Percentiles rank a stretch among this genome's conserved stretches.
phyloP scores from a whole-genome alignment of 1,140 invertebrate species.

The Nephila pilipes region DNA sequence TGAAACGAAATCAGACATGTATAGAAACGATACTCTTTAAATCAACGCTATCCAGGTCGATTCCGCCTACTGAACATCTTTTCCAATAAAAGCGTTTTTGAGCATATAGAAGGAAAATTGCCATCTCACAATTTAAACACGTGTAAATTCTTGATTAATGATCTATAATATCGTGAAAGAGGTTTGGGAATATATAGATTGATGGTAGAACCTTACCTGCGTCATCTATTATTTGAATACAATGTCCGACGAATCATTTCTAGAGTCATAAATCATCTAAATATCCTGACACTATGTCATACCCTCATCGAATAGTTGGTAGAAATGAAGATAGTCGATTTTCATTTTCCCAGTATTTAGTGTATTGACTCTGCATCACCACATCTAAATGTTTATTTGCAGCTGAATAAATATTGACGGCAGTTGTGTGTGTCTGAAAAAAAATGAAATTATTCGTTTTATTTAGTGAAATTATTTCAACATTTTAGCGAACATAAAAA shows the following conservation, averaged over 20 bases:
- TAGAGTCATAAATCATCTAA: background rate
- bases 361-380: too few species aligned
- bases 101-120: background rate
- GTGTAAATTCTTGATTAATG: constrained; percentile 45
- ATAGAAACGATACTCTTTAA: too few species aligned
- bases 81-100: background rate
- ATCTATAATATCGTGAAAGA: constrained; percentile 13
- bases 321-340: background rate
- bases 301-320: background rate
- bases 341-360: background rate
- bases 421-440: too few species aligned
- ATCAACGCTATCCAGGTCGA: too few species aligned
- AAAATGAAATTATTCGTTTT: too few species aligned
- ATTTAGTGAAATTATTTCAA: too few species aligned
- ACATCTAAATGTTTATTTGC: too few species aligned
- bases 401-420: too few species aligned
- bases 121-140: constrained; percentile 32
- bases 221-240: constrained; percentile 47
- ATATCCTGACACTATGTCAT: background rate
- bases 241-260: constrained; percentile 30
- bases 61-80: background rate
- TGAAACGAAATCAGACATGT: too few species aligned
- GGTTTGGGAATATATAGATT: background rate
- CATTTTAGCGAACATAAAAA: too few species aligned
- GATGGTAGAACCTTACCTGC: constrained; percentile 10